phyloP scores from a whole-genome alignment of 2,888 invertebrate species.

The Exephanes ischioxanthus region DNA sequence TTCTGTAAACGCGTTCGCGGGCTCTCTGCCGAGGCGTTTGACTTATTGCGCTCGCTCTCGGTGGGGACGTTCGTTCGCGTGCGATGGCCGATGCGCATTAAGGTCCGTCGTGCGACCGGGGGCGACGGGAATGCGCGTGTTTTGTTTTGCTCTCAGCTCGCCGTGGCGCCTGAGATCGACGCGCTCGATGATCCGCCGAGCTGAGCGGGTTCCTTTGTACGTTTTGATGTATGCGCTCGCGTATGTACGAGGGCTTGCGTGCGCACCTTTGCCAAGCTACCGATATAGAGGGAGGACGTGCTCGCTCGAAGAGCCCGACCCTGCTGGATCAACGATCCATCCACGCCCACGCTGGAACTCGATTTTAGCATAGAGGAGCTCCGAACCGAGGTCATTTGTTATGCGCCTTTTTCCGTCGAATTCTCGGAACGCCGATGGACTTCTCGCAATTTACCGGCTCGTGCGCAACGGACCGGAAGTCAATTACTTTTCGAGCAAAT shows the following conservation, averaged over 20 bases:
- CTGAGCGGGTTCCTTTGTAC: conserved; percentile 37
- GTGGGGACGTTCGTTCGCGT: conserved; percentile 32
- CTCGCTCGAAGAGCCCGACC: conserved; percentile 25
- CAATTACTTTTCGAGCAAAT: not conserved
- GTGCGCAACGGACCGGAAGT: conserved; percentile 18
- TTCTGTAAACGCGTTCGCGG: conserved; percentile 40
- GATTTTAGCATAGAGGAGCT: conserved; percentile 37
- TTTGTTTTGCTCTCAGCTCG: conserved; percentile 30
- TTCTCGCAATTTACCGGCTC: conserved; percentile 5
- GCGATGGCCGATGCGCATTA: conserved; percentile 43
- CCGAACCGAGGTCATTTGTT: conserved; percentile 21
- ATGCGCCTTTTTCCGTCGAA: not conserved
- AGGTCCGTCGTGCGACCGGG: conserved; percentile 27
- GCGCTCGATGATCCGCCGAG: conserved; percentile 52
- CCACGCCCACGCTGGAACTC: conserved; percentile 52
- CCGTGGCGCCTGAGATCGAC: conserved; percentile 53
- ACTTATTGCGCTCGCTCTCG: conserved; percentile 43
- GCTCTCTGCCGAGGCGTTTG: conserved; percentile 43
- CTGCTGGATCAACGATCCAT: conserved; percentile 50
- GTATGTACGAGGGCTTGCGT: not conserved
- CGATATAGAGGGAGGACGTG: conserved; percentile 48
- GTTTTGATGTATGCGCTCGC: not conserved
- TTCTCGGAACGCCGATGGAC: conserved; percentile 13
- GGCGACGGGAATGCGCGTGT: not conserved
- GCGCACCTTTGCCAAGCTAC: conserved; percentile 8